A percentile compares a stretch with the other conserved stretches of the same genome.
These are phyloP conservation scores for Chironomus striatipennis DNA, from an alignment of 1,140 invertebrate genomes.

Conservation along the genomic window DNA sequence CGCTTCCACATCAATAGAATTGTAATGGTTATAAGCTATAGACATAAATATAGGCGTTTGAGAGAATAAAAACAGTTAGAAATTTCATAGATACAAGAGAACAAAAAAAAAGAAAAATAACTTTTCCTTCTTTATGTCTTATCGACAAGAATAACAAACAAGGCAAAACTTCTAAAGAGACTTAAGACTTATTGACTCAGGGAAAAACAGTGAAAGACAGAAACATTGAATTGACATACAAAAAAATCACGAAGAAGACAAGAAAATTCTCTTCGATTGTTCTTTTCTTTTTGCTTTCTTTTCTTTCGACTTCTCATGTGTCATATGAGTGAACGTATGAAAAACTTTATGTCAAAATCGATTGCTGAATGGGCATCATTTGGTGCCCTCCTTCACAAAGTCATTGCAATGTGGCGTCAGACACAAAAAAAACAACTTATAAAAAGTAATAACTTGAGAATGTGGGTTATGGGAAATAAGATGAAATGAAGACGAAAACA, in stretches of 20 bases:
- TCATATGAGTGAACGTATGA: too few species aligned
- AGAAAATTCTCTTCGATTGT: too few species aligned
- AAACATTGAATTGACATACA: background rate
- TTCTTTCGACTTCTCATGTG: too few species aligned
- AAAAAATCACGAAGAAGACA: too few species aligned
- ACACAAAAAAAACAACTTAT: background rate
- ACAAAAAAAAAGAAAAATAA: too few species aligned
- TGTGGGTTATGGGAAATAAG: slow-evolving; percentile 7
- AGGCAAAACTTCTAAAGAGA: too few species aligned
- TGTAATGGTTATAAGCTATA: background rate
- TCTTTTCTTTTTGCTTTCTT: too few species aligned
- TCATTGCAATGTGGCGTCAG: too few species aligned
- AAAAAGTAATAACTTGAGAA: background rate
- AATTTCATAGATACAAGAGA: too few species aligned
- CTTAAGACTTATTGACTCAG: too few species aligned
- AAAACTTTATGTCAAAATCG: background rate
- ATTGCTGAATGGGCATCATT: slow-evolving; percentile 1
- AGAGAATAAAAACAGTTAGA: slow-evolving; percentile 5
- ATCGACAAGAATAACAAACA: too few species aligned
- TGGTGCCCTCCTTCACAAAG: background rate
- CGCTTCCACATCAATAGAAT: background rate
- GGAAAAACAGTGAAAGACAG: background rate
- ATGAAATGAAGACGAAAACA: background rate
- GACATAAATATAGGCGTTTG: background rate
- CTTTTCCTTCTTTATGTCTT: too few species aligned